Evolutionary conservation across 2,113 vertebrate species (phyloP).

Genomic region (Micromys minutus): DNA sequence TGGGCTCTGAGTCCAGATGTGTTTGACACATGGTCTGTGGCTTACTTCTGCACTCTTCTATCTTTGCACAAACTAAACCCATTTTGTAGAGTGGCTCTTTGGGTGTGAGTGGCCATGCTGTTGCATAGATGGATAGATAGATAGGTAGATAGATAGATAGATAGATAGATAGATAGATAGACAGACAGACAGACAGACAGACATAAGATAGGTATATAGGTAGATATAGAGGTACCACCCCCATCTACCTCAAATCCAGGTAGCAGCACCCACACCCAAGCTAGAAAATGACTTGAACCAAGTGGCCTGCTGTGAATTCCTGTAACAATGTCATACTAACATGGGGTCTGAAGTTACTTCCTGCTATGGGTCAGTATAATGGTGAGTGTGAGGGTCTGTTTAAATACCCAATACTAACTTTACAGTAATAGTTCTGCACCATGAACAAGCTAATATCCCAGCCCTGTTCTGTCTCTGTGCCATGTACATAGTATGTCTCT

Average conservation of each 20-base stretch:
- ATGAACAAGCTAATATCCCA: neutral
- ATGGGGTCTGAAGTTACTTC: neutral
- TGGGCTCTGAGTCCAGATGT: neutral
- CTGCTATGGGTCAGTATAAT: fast-evolving
- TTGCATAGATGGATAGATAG: neutral
- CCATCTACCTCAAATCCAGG: neutral
- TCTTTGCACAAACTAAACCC: neutral
- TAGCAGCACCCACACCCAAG: neutral
- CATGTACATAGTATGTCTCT: neutral
- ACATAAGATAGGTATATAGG: no score
- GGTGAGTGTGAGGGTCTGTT: neutral
- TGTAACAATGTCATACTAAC: neutral
- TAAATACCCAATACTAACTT: neutral
- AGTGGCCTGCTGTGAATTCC: neutral
- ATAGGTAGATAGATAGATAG: no score
- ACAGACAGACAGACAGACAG: no score
- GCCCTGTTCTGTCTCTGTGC: neutral
- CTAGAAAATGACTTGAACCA: neutral
- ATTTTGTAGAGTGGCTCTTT: neutral
- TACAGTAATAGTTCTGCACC: neutral
- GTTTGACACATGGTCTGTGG: neutral
- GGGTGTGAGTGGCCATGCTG: neutral
- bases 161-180: no score
- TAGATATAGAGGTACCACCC: neutral
- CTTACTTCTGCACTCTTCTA: neutral